Evolutionary conservation across 2,888 invertebrate species (phyloP), one percentile per base, ranked within the genome.

Genomic region (Limnephilus auricula): DNA sequence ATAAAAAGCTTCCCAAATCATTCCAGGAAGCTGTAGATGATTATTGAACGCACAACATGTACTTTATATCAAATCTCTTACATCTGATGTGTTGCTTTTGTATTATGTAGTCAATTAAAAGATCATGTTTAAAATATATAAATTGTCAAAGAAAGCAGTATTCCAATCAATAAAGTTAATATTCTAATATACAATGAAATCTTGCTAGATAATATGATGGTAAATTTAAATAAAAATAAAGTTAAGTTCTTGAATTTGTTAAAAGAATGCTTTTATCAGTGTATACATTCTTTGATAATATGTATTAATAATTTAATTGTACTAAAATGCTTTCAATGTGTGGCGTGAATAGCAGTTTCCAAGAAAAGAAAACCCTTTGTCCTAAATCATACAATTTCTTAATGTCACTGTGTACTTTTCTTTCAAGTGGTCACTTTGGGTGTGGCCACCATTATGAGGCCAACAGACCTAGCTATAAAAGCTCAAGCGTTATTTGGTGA

Each of bases 1-100:
- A 95, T 90, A 94, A 94, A 92, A 95, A 95, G 93, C 91, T 95
- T 94, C 95, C 96, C 93, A 95, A 95, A 93, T 95, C 95, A 93
- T 96, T 96, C 92, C 95, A 95, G 50, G 91, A 90, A 87, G 90
- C 83, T 32, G 86, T 93, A 86, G 89, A 91, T 34, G 34, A 79
- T 87, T 45, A 86, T 45, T 87, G 45, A 87, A 86, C n/a, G 25
- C 32, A 31, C 13, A 82, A 82, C 31, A 31, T 80, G 32, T 80
- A 80, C 15, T 32, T 80, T 32, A 32, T 80, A 15, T 80, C 31
- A 32, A 13, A 80, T 79, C 12, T 79, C 31, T 79, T 13, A 5
- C 79, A 79, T 32, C 32, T 80, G 30, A 30, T 80, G 80, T 80
- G 18, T 80, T 31, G 30, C 65, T 65, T 65, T 25, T 65, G 6